Percentiles rank a stretch among this genome's conserved stretches.
These are phyloP conservation scores for Selene dorsalis DNA, from an alignment of 2,797 vertebrate genomes.

Conservation along the genomic window DNA sequence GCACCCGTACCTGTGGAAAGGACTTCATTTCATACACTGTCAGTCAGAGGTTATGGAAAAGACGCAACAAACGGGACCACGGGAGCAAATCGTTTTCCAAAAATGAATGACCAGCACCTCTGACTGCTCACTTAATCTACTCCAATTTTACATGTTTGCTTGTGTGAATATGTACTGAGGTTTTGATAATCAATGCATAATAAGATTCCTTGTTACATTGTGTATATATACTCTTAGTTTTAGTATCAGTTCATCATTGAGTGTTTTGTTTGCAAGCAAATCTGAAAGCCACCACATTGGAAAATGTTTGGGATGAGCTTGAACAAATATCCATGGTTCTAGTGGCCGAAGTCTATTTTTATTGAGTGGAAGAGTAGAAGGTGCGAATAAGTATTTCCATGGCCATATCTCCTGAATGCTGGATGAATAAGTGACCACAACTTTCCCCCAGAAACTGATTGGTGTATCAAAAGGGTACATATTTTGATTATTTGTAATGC, in stretches of 20 bases:
- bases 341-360: slow-evolving; percentile 48
- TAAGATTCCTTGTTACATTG: slow-evolving; percentile 41
- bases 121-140: slow-evolving; percentile 25
- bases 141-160: slow-evolving; percentile 43
- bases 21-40: slow-evolving; percentile 17
- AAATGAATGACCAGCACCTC: slow-evolving; percentile 14
- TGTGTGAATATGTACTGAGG: slow-evolving; percentile 36
- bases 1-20: slow-evolving; percentile 5
- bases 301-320: slow-evolving; percentile 24
- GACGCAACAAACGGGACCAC: background rate
- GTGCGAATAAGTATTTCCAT: slow-evolving; percentile 11
- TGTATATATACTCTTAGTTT: slow-evolving; percentile 43
- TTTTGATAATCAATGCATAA: slow-evolving; percentile 53
- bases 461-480: background rate
- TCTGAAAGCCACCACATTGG: background rate
- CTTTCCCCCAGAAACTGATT: slow-evolving; percentile 4
- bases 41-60: slow-evolving; percentile 8
- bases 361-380: slow-evolving; percentile 14
- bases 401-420: slow-evolving; percentile 26
- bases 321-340: slow-evolving; percentile 1
- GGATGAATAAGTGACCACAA: slow-evolving; percentile 5
- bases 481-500: background rate
- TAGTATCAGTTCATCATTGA: slow-evolving; percentile 23
- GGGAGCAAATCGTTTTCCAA: slow-evolving; percentile 19
- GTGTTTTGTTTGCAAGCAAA: slow-evolving; percentile 39